A percentile compares a stretch with the other conserved stretches of the same genome.
Conservation (phyloP, 2,888 invertebrate species). For the Agrochola macilenta region DNA sequence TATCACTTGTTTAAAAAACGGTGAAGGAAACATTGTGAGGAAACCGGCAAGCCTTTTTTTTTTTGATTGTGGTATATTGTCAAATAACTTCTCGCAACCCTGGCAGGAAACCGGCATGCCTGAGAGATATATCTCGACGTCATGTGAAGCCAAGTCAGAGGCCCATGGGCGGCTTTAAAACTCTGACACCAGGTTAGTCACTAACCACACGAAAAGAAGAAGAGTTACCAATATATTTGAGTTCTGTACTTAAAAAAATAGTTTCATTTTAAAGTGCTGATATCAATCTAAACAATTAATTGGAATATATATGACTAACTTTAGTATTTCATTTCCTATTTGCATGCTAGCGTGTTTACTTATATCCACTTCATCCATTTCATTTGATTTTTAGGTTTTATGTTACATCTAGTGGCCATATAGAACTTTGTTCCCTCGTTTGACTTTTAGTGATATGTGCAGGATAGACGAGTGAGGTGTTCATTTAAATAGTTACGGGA, state of each 20-base stretch:
- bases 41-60: no score
- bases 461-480: neutral
- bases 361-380: neutral
- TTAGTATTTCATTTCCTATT: neutral
- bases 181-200: no score
- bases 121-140: no score
- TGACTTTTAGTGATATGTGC: neutral
- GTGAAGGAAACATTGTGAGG: no score
- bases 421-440: neutral
- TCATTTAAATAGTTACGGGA: neutral
- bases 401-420: neutral
- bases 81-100: no score
- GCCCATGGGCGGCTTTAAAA: no score
- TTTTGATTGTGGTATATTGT: no score
- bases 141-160: no score
- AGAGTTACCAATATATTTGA: conserved; percentile 3
- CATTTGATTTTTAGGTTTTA: neutral
- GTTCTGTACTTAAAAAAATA: neutral
- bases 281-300: conserved; percentile 10
- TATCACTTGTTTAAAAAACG: no score
- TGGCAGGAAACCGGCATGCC: no score
- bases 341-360: neutral
- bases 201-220: no score
- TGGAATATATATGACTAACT: conserved; percentile 1
- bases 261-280: conserved; percentile 4